A percentile compares a stretch with the other conserved stretches of the same genome.
Conservation (phyloP, 2,888 invertebrate species). For the Exocentrus adspersus region DNA sequence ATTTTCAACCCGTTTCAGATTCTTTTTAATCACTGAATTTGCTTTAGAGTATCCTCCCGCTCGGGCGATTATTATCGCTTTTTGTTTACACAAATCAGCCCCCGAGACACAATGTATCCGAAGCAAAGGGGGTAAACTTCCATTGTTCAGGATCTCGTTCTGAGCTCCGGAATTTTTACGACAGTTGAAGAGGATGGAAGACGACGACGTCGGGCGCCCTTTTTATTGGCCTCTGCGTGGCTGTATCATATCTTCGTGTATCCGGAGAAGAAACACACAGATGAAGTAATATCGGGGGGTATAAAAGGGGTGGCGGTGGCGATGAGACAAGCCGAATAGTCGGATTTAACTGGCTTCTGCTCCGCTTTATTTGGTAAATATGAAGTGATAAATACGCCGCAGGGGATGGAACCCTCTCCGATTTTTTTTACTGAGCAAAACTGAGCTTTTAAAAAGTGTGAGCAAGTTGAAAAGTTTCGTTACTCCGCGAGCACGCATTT, state of each 20-base stretch:
- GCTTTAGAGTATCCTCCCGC: conserved; percentile 16
- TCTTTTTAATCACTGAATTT: too few relatives aligned
- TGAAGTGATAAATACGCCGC: conserved; percentile 11
- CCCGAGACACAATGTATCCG: conserved; percentile 40
- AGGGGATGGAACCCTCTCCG: not conserved
- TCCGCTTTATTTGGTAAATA: conserved; percentile 12
- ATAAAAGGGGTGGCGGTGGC: conserved; percentile 42
- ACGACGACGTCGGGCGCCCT: not conserved
- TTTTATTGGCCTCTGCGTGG: conserved; percentile 23
- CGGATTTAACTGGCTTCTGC: conserved; percentile 20
- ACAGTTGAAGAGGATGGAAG: conserved; percentile 3
- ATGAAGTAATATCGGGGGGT: conserved; percentile 48
- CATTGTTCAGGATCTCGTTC: conserved; percentile 39
- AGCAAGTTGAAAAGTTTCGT: too few relatives aligned
- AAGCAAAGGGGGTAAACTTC: conserved; percentile 39
- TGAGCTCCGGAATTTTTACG: conserved; percentile 23
- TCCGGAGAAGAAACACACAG: conserved; percentile 48
- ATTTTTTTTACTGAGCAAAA: too few relatives aligned
- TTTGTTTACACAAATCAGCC: conserved; percentile 21
- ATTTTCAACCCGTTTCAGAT: too few relatives aligned
- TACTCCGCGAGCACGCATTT: too few relatives aligned
- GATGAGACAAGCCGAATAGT: conserved; percentile 10
- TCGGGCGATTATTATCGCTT: conserved; percentile 25
- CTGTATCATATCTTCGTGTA: conserved; percentile 49
- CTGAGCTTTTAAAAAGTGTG: too few relatives aligned